Evolutionary conservation across 1,140 invertebrate species (phyloP), one percentile per base, ranked within the genome.

Genomic region (Drosophila seguyi): DNA sequence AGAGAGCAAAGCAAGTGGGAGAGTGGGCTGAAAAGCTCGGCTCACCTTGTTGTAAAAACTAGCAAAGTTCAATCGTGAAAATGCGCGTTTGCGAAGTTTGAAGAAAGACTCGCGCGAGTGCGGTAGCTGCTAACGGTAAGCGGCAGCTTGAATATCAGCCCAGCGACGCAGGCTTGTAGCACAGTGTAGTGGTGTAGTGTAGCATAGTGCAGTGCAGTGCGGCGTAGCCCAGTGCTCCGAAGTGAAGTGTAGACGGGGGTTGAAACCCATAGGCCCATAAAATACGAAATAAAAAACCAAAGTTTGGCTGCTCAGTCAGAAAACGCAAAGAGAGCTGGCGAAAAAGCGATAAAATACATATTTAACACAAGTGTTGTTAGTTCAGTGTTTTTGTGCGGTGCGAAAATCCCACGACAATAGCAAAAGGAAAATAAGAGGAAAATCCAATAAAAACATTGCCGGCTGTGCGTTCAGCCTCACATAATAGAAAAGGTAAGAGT

Each of bases 51-150:
- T 66, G 55, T 56, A 39, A 25, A 44, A 29, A 41, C 45, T 77
- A 76, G 58, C 66, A 86, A 74, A 80, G 85, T 90, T 90, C 68
- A 78, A 68, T 81, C 78, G 68, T 77, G 71, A 83, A 83, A 73
- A 62, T 78, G 63, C 25, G 57, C 57, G 57, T n/a, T 71, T 78
- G 25, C 68, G 53, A 58, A 88, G 85, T 88, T 72, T 62, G 36
- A 75, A 66, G 74, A 74, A 90, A 81, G 78, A 81, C 71, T 78
- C 79, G 67, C 85, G 69, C 68, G 77, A 75, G 85, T 81, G 71
- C 81, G 85, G 85, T 81, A 79, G 58, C 79, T 59, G 44, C 48
- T 60, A 75, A 59, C 66, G 44, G 69, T 48, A 72, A 22, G 36
- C 52, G 52, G 29, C 27, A 39, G 52, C 52, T 58, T 11, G 31